A percentile compares a stretch with the other conserved stretches of the same genome.
phyloP scores from a whole-genome alignment of 64 coral and sea anemone genomes.

The Montipora foliosa region DNA sequence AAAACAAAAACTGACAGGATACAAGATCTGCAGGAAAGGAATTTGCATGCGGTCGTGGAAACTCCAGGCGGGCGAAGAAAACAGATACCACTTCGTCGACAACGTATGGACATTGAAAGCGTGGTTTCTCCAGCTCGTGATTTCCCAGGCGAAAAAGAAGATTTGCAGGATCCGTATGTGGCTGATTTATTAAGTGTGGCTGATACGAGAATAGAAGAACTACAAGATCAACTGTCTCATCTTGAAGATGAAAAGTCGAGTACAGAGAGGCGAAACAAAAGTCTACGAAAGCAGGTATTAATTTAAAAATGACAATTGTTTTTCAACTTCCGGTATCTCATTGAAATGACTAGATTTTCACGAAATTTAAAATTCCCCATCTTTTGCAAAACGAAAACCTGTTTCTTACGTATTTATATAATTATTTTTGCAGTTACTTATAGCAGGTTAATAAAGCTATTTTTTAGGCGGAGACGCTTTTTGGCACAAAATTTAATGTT shows the following conservation, averaged over 20 bases:
- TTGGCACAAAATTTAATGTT: not conserved
- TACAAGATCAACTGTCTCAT: conserved; percentile 69
- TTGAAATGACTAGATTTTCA: not conserved
- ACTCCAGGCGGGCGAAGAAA: conserved; percentile 96
- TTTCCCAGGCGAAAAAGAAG: conserved; percentile 46
- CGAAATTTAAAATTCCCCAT: not conserved
- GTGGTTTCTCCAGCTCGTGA: conserved; percentile 79
- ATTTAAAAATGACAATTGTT: not conserved
- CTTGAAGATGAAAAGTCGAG: conserved; percentile 86
- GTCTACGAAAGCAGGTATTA: conserved; percentile 94
- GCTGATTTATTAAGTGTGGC: conserved; percentile 97
- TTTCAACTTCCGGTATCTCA: not conserved
- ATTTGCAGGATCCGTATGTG: conserved; percentile 92
- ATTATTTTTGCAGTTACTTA: not conserved
- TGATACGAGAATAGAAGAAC: conserved; percentile 96
- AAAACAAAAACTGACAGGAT: conserved; percentile 94
- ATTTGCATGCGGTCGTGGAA: conserved; percentile 98
- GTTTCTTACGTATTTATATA: too few species aligned
- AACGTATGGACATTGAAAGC: conserved; percentile 99
- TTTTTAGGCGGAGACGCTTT: too few species aligned
- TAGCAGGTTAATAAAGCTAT: too few species aligned
- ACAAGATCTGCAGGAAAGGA: conserved; percentile 94
- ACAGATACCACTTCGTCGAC: conserved; percentile 93
- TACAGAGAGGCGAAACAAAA: conserved; percentile 93
- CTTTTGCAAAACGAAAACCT: not conserved